Conservation (phyloP, 2,797 vertebrate genomes). For the Acanthurus tractus region DNA sequence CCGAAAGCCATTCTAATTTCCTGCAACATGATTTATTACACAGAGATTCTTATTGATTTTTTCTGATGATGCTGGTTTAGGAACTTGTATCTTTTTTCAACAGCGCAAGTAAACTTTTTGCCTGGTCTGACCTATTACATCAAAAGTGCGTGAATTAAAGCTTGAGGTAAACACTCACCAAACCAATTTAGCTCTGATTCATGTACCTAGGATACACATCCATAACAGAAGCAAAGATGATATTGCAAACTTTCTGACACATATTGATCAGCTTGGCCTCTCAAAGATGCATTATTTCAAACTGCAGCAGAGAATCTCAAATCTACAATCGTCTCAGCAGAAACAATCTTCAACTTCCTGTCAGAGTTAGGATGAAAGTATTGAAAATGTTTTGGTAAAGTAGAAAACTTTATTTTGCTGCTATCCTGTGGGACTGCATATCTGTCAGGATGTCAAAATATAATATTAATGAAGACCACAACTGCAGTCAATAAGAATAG, state of each 20-base stretch:
- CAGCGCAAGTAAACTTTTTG: conserved; percentile 1
- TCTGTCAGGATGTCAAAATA: conserved; percentile 63
- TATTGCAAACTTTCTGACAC: neutral
- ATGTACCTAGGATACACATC: conserved; percentile 1
- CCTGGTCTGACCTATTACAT: conserved; percentile 11
- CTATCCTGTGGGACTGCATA: conserved; percentile 25
- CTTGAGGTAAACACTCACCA: neutral
- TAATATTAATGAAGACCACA: conserved; percentile 72
- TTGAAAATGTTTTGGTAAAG: conserved; percentile 24
- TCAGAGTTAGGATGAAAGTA: conserved; percentile 44
- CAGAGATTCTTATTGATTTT: conserved; percentile 34
- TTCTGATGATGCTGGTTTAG: conserved; percentile 6
- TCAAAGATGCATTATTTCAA: neutral
- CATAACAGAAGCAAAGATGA: conserved; percentile 4
- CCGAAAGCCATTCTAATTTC: conserved; percentile 50
- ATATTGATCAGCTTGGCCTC: neutral
- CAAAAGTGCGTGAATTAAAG: conserved; percentile 43
- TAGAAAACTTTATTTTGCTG: conserved; percentile 47
- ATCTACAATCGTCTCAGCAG: neutral
- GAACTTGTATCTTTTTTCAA: conserved; percentile 22
- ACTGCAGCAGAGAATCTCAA: conserved; percentile 8
- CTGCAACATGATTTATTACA: conserved; percentile 28
- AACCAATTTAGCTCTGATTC: conserved; percentile 19
- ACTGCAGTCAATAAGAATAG: conserved; percentile 56
- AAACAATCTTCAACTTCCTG: conserved; percentile 19